Percentiles rank a stretch among this genome's conserved stretches.
These are phyloP conservation scores for Xenus cinereus DNA, from an alignment of 2,113 vertebrate species.

Conservation along the genomic window DNA sequence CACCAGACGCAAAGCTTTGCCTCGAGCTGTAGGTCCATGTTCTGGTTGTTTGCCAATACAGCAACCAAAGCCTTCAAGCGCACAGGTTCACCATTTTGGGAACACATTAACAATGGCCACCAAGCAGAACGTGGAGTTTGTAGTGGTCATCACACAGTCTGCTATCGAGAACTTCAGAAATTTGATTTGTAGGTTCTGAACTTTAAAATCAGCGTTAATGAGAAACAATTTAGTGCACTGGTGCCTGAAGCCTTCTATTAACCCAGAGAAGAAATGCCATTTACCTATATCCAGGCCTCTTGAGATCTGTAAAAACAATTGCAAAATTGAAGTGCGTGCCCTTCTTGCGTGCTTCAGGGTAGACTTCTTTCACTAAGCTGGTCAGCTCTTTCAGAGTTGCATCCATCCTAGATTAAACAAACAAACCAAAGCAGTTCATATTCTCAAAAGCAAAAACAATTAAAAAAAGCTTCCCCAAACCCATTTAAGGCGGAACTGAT, in stretches of 20 bases:
- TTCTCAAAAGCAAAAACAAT: neutral
- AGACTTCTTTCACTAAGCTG: constrained; percentile 96
- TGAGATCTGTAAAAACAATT: constrained; percentile 93
- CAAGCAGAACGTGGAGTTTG: too few species aligned
- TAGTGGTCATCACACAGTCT: fast-evolving
- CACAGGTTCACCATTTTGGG: neutral
- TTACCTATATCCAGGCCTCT: constrained; percentile 92
- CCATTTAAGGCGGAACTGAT: neutral
- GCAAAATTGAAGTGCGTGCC: constrained; percentile 97
- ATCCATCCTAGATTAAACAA: constrained; percentile 86
- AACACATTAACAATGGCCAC: neutral
- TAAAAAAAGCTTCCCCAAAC: neutral
- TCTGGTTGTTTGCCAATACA: neutral
- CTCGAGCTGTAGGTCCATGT: fast-evolving
- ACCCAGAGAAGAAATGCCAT: neutral
- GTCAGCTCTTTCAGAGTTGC: constrained; percentile 96
- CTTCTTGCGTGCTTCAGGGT: constrained; percentile 96
- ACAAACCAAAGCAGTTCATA: neutral
- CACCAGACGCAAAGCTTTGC: neutral
- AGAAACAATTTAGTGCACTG: neutral
- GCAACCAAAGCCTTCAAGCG: neutral
- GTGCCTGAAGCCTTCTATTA: neutral
- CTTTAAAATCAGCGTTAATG: neutral
- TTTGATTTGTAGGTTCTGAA: neutral
- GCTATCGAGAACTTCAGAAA: neutral